Evolutionary conservation across 2,797 vertebrate species (phyloP).

Genomic region (Enteromius treurensis): DNA sequence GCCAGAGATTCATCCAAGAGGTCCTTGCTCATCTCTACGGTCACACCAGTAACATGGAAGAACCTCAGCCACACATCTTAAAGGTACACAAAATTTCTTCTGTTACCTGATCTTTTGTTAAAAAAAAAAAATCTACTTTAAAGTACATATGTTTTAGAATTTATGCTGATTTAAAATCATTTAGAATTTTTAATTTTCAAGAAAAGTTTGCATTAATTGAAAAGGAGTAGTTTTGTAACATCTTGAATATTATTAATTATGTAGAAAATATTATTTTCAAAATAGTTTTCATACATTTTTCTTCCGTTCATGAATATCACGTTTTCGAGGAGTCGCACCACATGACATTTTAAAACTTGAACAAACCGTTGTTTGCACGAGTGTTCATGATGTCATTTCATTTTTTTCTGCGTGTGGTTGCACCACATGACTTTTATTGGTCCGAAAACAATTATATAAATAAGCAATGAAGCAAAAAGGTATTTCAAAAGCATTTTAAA

Average conservation of each 20-base stretch:
- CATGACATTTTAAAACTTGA: background rate
- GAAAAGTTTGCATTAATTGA: no score
- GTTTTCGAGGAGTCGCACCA: background rate
- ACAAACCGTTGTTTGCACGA: background rate
- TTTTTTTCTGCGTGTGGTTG: no score
- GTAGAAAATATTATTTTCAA: background rate
- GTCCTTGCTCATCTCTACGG: conserved; percentile 91
- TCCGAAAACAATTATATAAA: no score
- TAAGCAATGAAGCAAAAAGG: no score
- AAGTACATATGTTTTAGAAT: no score
- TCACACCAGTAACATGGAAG: conserved; percentile 84
- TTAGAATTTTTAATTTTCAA: no score
- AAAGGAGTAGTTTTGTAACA: no score
- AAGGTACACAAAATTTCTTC: conserved; percentile 77
- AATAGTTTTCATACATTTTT: background rate
- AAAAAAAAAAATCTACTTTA: background rate
- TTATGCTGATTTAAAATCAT: no score
- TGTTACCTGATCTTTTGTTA: background rate
- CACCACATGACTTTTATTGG: no score
- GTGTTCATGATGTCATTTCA: background rate
- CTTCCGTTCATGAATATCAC: background rate
- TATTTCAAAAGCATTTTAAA: no score
- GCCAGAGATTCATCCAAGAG: conserved; percentile 90
- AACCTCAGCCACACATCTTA: conserved; percentile 89
- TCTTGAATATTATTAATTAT: background rate